Base-by-base conservation (phyloP, 2,113 vertebrate species). In the Pogonocichla stellata region DNA sequence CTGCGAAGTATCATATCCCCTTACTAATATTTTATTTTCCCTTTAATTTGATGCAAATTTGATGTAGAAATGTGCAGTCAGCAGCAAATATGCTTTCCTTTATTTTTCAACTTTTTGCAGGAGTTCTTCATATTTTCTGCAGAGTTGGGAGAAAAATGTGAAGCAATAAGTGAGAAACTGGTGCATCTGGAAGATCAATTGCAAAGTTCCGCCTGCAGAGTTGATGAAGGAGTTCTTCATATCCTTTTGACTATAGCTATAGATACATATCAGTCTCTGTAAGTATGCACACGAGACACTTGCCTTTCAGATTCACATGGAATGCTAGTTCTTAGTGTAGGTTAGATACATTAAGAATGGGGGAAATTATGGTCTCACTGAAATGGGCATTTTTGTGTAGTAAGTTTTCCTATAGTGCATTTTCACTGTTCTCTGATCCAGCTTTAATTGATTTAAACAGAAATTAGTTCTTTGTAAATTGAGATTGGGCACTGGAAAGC, bases 181-280 rank as follows among this genome's bases (percentile, higher is more conserved):
- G 57, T 98, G 94, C 96, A 93, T 93, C 96, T 99, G 92, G 99
- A 99, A 95, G 98, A 99, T 34, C 98, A 99, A 65, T 97, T 99
- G 87, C 98, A 98, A 80, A 92, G 51, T 34, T 99, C 99, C 1
- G 80, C 98, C 50, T 93, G 97, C 65, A 98, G 97, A 91, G 97
- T 85, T 33, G 98, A 99, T 83, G 98, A 98, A 92, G 96, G 95
- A 78, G 97, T 98, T 91, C 97, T 98, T 96, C 98, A 99, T 99
- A 99, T 99, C 99, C 99, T 99, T 98, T 98, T 75, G 17, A 10
- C 36, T 87, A 26, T 12, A 50, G 40, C 16, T 92, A 10, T 57
- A 79, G 87, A 38, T 86, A 31, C 1, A 0, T 75, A 85, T 85
- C 60, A 51, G 28, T 79, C 74, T 58, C 1, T 6, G 42, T 93